phyloP scores from a whole-genome alignment of 2,888 invertebrate species.

The Polydrusus pterygomalis region DNA sequence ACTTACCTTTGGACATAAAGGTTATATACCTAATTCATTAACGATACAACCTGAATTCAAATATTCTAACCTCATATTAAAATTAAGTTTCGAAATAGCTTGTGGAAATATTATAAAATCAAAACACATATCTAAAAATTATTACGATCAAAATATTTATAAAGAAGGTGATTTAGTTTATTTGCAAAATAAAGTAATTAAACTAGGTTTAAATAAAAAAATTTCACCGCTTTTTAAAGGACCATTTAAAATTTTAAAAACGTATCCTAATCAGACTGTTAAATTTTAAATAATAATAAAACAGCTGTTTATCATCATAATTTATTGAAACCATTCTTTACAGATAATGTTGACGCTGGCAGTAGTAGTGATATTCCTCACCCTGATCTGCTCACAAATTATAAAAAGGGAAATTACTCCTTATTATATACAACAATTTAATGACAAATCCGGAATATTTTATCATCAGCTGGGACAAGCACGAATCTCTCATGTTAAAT shows the following conservation, averaged over 20 bases:
- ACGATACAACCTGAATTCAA: slow-evolving; percentile 57
- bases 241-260: slow-evolving; percentile 3
- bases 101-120: slow-evolving; percentile 17
- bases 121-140: slow-evolving; percentile 23
- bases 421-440: neutral
- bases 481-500: slow-evolving; percentile 23
- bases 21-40: slow-evolving; percentile 61
- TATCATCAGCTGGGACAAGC: slow-evolving; percentile 28
- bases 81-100: slow-evolving; percentile 59
- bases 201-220: slow-evolving; percentile 23
- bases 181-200: slow-evolving; percentile 12
- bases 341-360: slow-evolving; percentile 11
- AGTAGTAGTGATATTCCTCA: neutral
- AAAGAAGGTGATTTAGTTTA: slow-evolving; percentile 23
- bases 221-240: slow-evolving; percentile 12
- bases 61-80: slow-evolving; percentile 57
- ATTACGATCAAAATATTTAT: slow-evolving; percentile 11
- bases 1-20: slow-evolving; percentile 65
- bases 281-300: slow-evolving; percentile 33
- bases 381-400: neutral
- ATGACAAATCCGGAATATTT: slow-evolving; percentile 27
- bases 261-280: slow-evolving; percentile 23
- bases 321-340: slow-evolving; percentile 31
- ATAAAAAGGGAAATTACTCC: neutral
- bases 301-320: slow-evolving; percentile 28